Conservation (phyloP, 1,140 invertebrate species). For the Macrotrachela quadricornifera region DNA sequence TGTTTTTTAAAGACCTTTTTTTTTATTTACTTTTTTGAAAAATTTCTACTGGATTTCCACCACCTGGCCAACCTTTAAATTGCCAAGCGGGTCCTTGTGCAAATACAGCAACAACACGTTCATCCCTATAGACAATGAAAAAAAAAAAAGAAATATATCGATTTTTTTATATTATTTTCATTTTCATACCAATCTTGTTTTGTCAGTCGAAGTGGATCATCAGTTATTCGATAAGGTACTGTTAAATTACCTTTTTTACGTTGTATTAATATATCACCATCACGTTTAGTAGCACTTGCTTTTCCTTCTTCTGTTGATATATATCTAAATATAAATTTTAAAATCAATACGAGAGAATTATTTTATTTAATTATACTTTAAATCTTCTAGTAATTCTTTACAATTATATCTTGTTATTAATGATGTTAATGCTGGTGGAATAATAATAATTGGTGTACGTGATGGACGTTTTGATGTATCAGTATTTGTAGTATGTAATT, state of each 20-base stretch:
- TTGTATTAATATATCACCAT: conserved; percentile 83
- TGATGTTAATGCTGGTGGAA: conserved; percentile 78
- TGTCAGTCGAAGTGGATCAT: conserved; percentile 71
- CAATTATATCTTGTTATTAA: conserved; percentile 93
- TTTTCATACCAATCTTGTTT: conserved; percentile 59
- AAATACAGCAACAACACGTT: conserved; percentile 90
- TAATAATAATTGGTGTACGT: conserved; percentile 91
- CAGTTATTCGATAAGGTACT: conserved; percentile 64
- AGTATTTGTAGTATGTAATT: conserved; percentile 12
- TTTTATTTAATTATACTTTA: conserved; percentile 39
- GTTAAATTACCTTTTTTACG: conserved; percentile 43
- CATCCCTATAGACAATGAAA: conserved; percentile 27
- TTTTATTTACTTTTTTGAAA: conserved; percentile 64
- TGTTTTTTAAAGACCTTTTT: background rate
- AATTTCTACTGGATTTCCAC: conserved; percentile 88
- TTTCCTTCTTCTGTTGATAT: conserved; percentile 73
- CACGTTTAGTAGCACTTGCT: conserved; percentile 51
- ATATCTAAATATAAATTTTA: conserved; percentile 47
- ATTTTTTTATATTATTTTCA: background rate
- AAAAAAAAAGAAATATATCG: background rate
- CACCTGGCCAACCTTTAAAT: conserved; percentile 98
- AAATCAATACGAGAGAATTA: no score
- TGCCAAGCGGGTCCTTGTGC: conserved; percentile 98
- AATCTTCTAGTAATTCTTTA: conserved; percentile 82
- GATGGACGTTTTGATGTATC: conserved; percentile 23